A percentile compares a stretch with the other conserved stretches of the same genome.
phyloP scores from a whole-genome alignment of 2,888 invertebrate genomes.

The Nomada lathburiana region DNA sequence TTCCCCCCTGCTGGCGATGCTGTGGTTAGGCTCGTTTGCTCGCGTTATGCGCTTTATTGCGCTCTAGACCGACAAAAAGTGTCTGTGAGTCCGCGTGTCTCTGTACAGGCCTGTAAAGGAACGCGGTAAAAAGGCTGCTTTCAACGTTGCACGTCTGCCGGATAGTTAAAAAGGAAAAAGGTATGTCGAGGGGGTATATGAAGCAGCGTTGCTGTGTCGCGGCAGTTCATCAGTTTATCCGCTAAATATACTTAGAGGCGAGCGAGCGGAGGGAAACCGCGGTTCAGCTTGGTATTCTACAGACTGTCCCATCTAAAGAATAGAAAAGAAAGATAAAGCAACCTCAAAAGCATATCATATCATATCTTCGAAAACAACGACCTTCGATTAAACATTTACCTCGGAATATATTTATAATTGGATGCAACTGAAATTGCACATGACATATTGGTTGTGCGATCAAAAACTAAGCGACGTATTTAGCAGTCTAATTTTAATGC shows the following conservation, averaged over 20 bases:
- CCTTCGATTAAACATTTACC: too few species aligned
- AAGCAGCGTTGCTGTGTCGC: conserved; percentile 18
- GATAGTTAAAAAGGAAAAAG: background rate
- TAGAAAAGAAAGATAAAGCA: too few species aligned
- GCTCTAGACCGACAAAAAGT: conserved; percentile 30
- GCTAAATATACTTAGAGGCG: conserved; percentile 67
- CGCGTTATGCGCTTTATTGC: conserved; percentile 34
- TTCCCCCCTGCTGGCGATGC: background rate
- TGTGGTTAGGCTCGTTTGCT: conserved; percentile 11
- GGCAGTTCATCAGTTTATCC: conserved; percentile 54
- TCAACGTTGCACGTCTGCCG: conserved; percentile 32
- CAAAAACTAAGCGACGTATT: too few species aligned
- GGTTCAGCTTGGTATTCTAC: conserved; percentile 29
- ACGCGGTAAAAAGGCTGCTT: conserved; percentile 28
- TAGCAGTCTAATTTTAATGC: too few species aligned
- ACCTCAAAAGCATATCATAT: too few species aligned
- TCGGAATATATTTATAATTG: too few species aligned
- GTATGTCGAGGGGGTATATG: conserved; percentile 1
- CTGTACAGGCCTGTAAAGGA: conserved; percentile 8
- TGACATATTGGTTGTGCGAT: too few species aligned
- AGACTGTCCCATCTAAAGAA: too few species aligned
- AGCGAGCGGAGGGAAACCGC: conserved; percentile 17
- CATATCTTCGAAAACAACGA: too few species aligned
- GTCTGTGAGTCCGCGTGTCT: background rate
- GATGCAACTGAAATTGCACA: too few species aligned